Percentiles rank a stretch among this genome's conserved stretches.
Conservation (phyloP, 2,113 vertebrate species). For the Indri indri region DNA sequence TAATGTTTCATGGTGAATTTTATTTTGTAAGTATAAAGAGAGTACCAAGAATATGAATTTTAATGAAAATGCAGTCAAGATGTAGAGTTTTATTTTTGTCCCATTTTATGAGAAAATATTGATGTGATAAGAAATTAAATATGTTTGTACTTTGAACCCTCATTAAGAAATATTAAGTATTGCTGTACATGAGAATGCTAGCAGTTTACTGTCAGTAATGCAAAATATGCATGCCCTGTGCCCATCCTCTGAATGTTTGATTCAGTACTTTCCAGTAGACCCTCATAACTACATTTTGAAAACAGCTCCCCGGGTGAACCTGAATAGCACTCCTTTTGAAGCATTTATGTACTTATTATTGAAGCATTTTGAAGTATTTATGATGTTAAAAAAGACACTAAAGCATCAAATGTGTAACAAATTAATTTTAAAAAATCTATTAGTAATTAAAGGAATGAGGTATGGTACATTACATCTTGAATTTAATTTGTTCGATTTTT, state of each 20-base stretch:
- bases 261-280: background rate
- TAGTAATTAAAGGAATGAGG: background rate
- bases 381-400: background rate
- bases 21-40: background rate
- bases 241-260: background rate
- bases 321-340: background rate
- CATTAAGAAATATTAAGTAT: background rate
- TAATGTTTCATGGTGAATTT: background rate
- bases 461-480: background rate
- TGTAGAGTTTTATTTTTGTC: background rate
- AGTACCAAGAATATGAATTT: background rate
- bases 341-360: background rate
- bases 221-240: background rate
- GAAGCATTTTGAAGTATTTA: background rate
- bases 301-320: background rate
- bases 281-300: background rate
- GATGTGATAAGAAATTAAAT: background rate
- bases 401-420: background rate
- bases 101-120: background rate
- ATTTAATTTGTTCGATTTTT: background rate
- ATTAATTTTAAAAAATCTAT: background rate
- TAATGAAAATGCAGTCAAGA: background rate
- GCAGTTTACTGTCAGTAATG: background rate
- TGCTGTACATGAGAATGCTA: background rate
- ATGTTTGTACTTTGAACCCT: background rate